A percentile compares a stretch with the other conserved stretches of the same genome.
These are phyloP conservation scores for Drosophila nigrodunni DNA, from an alignment of 1,140 invertebrate species.

Conservation along the genomic window DNA sequence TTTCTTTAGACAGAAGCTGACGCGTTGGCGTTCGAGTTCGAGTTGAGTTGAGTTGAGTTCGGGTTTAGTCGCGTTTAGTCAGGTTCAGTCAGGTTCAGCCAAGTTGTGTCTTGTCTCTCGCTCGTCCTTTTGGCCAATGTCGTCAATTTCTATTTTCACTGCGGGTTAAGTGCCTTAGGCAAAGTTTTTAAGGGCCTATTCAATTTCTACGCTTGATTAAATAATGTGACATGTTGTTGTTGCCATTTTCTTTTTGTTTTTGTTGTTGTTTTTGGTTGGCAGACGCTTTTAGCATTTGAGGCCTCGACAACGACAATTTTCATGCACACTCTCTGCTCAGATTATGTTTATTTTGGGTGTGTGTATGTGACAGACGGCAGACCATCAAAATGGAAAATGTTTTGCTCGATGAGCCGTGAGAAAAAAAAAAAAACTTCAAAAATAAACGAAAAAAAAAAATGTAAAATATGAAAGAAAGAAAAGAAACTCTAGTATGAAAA, in stretches of 20 bases:
- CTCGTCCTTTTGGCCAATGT: slow-evolving; percentile 50
- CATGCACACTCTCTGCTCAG: slow-evolving; percentile 67
- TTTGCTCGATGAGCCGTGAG: slow-evolving; percentile 77
- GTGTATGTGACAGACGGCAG: slow-evolving; percentile 51
- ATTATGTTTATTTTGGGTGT: slow-evolving; percentile 80
- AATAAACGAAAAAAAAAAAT: slow-evolving; percentile 40
- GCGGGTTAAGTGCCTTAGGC: slow-evolving; percentile 78
- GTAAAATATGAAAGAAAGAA: slow-evolving; percentile 2
- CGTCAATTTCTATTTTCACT: slow-evolving; percentile 80
- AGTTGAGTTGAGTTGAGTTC: no score
- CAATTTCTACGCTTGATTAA: slow-evolving; percentile 83
- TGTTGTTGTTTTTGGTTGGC: slow-evolving; percentile 44
- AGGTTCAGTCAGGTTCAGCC: slow-evolving; percentile 2
- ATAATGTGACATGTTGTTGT: slow-evolving; percentile 78
- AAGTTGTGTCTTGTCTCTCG: slow-evolving; percentile 18
- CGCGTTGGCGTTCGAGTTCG: no score
- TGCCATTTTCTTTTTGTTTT: slow-evolving; percentile 41
- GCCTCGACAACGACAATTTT: slow-evolving; percentile 55
- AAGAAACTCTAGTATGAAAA: slow-evolving; percentile 6
- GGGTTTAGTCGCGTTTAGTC: not conserved
- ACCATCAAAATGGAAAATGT: slow-evolving; percentile 57
- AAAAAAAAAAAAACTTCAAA: slow-evolving; percentile 59
- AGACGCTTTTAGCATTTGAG: slow-evolving; percentile 75
- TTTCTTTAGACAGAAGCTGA: slow-evolving; percentile 47
- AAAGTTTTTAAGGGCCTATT: slow-evolving; percentile 83